Conservation (phyloP, 2,888 invertebrate genomes). For the Nineta flava region DNA sequence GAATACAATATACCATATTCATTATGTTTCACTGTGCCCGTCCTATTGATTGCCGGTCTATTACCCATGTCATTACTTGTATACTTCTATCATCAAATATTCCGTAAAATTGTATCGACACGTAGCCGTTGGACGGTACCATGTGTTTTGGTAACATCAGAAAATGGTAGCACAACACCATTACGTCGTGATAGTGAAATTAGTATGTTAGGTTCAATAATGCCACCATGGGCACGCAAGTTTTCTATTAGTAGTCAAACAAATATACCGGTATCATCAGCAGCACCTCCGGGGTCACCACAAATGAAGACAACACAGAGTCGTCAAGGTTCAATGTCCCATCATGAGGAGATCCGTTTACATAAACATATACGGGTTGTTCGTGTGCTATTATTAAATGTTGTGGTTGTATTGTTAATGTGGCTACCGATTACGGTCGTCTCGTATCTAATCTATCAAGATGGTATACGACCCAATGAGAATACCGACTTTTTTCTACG, state of each 20-base stretch:
- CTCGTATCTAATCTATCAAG: conserved; percentile 35
- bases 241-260: conserved; percentile 25
- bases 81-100: conserved; percentile 37
- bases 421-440: conserved; percentile 37
- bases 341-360: conserved; percentile 32
- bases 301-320: conserved; percentile 6
- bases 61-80: conserved; percentile 36
- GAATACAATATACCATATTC: conserved; percentile 28
- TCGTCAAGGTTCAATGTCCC: conserved; percentile 30
- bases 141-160: conserved; percentile 24
- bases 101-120: conserved; percentile 33
- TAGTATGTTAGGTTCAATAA: conserved; percentile 28
- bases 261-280: background rate
- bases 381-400: conserved; percentile 33
- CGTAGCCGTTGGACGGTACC: conserved; percentile 34
- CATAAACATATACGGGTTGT: conserved; percentile 36
- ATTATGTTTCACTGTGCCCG: conserved; percentile 32
- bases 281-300: conserved; percentile 6
- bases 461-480: conserved; percentile 31
- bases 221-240: conserved; percentile 32
- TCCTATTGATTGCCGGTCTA: conserved; percentile 31
- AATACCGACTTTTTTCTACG: conserved; percentile 33
- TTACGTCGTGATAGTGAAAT: conserved; percentile 31
- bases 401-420: conserved; percentile 37
- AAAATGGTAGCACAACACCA: conserved; percentile 13